Evolutionary conservation across 2,888 invertebrate genomes (phyloP), one percentile per base, ranked within the genome.

Genomic region (Ectemnius cavifrons): DNA sequence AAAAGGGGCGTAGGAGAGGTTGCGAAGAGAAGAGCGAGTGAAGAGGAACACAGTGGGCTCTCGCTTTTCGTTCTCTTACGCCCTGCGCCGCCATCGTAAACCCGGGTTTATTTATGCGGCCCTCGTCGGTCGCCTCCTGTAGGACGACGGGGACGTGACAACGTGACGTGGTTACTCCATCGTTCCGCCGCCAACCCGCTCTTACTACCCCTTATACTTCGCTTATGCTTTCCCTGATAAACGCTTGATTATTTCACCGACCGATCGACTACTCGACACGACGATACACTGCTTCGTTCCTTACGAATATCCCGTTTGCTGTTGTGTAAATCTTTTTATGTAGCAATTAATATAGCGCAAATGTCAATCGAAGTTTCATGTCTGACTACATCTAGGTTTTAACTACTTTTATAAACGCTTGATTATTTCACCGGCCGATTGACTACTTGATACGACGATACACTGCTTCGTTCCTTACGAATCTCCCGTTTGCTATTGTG

Each of bases 91-190:
- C 71, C 78, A 78, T 89, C 90, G 89, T 90, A 90, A 90, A 90
- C 85, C 84, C 83, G 84, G 82, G 88, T 86, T 90, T 90, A 90
- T 90, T 90, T 90, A 90, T 90, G 90, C 90, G 84, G 83, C 85
- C 86, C 89, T 89, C 90, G 90, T 90, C 79, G 79, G 80, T 73
- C 77, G 83, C 85, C 86, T 87, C 86, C 86, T 89, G 86, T 87
- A 89, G 88, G 85, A 89, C 86, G 85, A 84, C 85, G 83, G 82
- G 82, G 84, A 89, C 87, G 89, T 86, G 89, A 89, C 89, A 89
- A 89, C 89, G 88, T 87, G 88, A 88, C 86, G 85, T 82, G 87
- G 86, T 85, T 88, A 83, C 87, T 84, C 83, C 85, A 84, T 81
- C 80, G 82, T 84, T 52, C n/a, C 16, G 16, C 52, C 16, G 52